Evolutionary conservation across 2,113 vertebrate genomes (phyloP), one percentile per base, ranked within the genome.

Genomic region (Salminus brasiliensis): DNA sequence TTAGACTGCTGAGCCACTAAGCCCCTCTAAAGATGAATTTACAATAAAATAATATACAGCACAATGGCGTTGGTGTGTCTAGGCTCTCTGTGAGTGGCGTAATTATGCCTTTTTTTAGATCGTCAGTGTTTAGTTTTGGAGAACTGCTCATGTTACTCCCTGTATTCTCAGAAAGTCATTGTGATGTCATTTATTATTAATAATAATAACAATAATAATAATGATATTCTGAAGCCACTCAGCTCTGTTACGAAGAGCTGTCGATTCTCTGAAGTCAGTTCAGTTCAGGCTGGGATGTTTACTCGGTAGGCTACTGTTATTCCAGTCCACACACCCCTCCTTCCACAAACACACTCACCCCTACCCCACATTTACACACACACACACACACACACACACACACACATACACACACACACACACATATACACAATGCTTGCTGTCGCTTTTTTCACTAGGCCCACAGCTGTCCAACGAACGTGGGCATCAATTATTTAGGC

Each of bases 401-500:
- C 72, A 45, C 76, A 57, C 65, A 57, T 11, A 21, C 53, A 52
- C 15, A 49, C 72, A 55, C 53, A 53, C 55, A 53, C 32, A 43
- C 21, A 32, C 18, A 80, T 11, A 36, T 21, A 72, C 59, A 47
- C 32, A 21, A 49, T 6, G 1, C 10, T 72, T n/a, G 30, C 62
- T 47, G 39, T n/a, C 29, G 30, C 62, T 47, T 49, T n/a, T n/a
- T 55, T 70, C 18, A 36, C 25, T 36, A 8, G 21, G 29, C 5
- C 66, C 5, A 65, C 67, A 72, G 59, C 67, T 76, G 52, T 72
- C 30, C 55, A 36, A 43, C 49, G 39, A 67, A 72, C 45, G 21
- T 32, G 23, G 29, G 29, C 16, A 41, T 83, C 32, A 79, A 80
- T 76, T 59, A 80, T 83, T 83, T 25, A 83, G 36, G 45, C 27